These are phyloP conservation scores for Eumerus sabulonum DNA, from an alignment of 2,888 invertebrate genomes.

Conservation along the genomic window DNA sequence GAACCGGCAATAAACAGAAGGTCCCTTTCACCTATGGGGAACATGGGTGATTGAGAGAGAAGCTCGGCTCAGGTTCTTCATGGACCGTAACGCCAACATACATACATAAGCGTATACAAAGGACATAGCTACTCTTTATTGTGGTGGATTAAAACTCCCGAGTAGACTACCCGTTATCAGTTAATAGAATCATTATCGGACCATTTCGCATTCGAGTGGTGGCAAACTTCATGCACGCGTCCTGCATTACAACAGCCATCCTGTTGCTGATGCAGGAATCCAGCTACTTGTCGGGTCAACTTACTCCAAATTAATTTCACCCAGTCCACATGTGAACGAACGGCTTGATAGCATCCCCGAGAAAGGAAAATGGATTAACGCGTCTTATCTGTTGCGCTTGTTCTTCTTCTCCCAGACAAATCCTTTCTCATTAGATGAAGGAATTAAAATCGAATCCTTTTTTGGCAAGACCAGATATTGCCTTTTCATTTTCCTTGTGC, in stretches of 20 bases:
- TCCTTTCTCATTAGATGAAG: slow-evolving; percentile 54
- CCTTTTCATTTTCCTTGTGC: no score
- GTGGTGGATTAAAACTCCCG: no score
- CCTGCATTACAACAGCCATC: slow-evolving; percentile 51
- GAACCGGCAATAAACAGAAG: no score
- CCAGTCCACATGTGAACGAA: not conserved
- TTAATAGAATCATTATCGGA: slow-evolving; percentile 68
- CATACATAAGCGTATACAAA: no score
- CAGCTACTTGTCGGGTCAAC: slow-evolving; percentile 70
- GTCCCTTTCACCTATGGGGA: no score
- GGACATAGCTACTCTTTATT: no score
- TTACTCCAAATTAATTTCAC: slow-evolving; percentile 74
- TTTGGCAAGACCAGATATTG: slow-evolving; percentile 37
- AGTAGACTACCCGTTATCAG: slow-evolving; percentile 47
- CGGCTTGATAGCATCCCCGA: not conserved
- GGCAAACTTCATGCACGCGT: slow-evolving; percentile 63
- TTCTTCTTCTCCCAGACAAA: slow-evolving; percentile 15
- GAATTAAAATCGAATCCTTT: slow-evolving; percentile 63
- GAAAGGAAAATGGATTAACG: slow-evolving; percentile 48
- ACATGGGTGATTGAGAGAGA: no score
- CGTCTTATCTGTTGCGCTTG: slow-evolving; percentile 66
- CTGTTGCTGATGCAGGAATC: slow-evolving; percentile 38
- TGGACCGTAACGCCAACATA: no score
- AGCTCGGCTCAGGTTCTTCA: no score
- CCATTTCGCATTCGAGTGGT: slow-evolving; percentile 49